These are phyloP conservation scores for Netelia virgata DNA, from an alignment of 2,888 invertebrate species.

Conservation along the genomic window DNA sequence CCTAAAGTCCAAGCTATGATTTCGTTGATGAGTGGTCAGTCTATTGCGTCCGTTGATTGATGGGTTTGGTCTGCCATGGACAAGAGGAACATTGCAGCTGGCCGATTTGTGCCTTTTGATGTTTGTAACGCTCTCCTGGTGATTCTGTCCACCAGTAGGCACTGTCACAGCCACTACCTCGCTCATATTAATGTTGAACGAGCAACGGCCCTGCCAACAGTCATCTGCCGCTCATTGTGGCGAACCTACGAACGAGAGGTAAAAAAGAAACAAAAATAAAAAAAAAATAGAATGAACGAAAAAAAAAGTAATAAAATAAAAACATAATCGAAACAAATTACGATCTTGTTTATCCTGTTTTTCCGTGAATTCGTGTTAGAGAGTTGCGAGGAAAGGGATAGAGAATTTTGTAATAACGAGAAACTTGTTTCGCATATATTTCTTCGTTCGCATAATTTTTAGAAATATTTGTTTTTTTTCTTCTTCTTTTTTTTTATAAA, in stretches of 20 bases:
- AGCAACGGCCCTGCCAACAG: slow-evolving; percentile 83
- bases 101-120: slow-evolving; percentile 84
- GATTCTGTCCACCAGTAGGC: slow-evolving; percentile 84
- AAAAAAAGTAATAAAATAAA: no score
- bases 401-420: no score
- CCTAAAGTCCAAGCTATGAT: slow-evolving; percentile 96
- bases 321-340: no score
- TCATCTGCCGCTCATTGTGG: slow-evolving; percentile 84
- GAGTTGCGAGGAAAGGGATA: no score
- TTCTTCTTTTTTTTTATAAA: no score
- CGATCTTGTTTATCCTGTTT: no score
- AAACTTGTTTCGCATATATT: no score
- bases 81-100: slow-evolving; percentile 86
- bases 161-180: slow-evolving; percentile 83
- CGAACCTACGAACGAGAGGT: slow-evolving; percentile 74
- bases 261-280: slow-evolving; percentile 25
- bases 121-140: slow-evolving; percentile 82
- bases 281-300: neutral
- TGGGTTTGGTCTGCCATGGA: slow-evolving; percentile 86
- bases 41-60: slow-evolving; percentile 85
- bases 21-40: slow-evolving; percentile 92
- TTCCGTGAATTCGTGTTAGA: no score
- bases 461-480: no score
- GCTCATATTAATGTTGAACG: slow-evolving; percentile 83
- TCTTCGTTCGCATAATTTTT: no score